These are phyloP conservation scores for Pseudoatta argentina DNA, from an alignment of 1,140 invertebrate species.

Conservation along the genomic window DNA sequence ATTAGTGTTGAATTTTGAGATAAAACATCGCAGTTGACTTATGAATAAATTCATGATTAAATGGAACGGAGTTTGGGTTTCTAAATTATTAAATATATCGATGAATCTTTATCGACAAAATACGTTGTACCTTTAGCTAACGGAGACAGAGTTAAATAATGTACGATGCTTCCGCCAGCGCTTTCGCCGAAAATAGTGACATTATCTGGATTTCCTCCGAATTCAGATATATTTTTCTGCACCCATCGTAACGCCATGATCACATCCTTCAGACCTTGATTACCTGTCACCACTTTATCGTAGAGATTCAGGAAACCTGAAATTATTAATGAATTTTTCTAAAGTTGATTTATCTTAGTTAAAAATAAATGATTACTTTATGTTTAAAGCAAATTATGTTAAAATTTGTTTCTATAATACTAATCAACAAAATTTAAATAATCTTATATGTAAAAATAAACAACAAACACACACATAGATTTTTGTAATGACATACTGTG, in stretches of 20 bases:
- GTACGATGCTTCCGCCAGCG: constrained; percentile 86
- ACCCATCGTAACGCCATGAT: constrained; percentile 88
- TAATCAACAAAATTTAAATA: not conserved
- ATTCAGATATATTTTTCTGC: constrained; percentile 88
- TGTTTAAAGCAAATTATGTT: not conserved
- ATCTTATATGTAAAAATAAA: not conserved
- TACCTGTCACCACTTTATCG: constrained; percentile 81
- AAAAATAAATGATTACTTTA: not conserved
- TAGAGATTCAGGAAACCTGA: constrained; percentile 77
- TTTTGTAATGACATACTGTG: not conserved
- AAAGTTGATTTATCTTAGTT: not conserved
- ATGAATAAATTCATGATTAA: not conserved
- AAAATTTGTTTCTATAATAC: not conserved
- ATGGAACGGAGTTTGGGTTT: constrained; percentile 37
- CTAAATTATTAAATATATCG: not conserved
- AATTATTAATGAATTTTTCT: not conserved
- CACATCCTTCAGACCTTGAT: constrained; percentile 87
- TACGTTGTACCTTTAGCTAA: constrained; percentile 68
- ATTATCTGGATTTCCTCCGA: constrained; percentile 89
- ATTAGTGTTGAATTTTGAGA: not conserved
- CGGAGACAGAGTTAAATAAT: constrained; percentile 74
- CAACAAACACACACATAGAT: not conserved
- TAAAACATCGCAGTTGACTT: not conserved
- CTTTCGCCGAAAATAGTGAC: constrained; percentile 90
- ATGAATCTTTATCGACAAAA: not conserved